Conservation (phyloP, 2,113 vertebrate genomes). For the Axis porcinus region DNA sequence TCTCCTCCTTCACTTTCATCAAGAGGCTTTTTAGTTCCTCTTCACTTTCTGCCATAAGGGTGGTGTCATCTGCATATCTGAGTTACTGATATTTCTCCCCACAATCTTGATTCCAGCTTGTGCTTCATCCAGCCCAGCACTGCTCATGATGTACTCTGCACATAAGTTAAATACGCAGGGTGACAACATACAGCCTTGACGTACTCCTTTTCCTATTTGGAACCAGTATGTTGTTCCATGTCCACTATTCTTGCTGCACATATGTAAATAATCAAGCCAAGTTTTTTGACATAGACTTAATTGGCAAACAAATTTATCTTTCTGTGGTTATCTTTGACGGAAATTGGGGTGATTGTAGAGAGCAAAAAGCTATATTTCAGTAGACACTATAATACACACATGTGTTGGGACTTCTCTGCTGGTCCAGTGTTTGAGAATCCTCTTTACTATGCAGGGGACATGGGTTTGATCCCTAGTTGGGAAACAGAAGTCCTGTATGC, state of each 20-base stretch:
- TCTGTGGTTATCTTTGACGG: background rate
- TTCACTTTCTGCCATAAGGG: background rate
- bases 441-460: background rate
- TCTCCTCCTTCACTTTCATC: background rate
- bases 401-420: background rate
- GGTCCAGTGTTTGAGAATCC: background rate
- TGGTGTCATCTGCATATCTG: background rate
- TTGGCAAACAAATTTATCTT: background rate
- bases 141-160: background rate
- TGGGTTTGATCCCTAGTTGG: accelerated
- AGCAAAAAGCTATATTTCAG: background rate
- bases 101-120: background rate
- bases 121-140: background rate
- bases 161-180: background rate
- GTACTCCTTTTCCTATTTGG: background rate
- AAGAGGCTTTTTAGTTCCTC: background rate
- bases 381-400: background rate
- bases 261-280: background rate
- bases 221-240: background rate
- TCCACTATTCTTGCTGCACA: background rate
- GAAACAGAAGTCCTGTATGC: background rate
- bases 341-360: background rate
- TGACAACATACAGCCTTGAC: background rate
- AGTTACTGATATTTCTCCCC: background rate
- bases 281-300: background rate